These are phyloP conservation scores for Amblyteles armatorius DNA, from an alignment of 2,888 invertebrate species.

Conservation along the genomic window DNA sequence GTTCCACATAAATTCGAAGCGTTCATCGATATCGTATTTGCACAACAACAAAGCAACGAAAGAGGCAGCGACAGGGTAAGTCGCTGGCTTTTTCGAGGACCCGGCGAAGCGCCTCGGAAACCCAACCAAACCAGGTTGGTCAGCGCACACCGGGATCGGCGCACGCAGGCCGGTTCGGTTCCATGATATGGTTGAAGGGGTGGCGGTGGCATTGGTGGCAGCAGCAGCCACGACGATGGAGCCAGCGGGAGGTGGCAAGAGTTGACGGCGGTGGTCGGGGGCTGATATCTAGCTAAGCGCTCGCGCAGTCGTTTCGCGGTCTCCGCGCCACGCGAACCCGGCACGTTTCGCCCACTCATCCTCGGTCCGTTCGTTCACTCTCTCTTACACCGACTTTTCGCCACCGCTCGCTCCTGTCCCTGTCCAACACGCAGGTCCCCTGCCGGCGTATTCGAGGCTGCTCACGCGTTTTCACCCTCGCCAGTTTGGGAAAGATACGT, in stretches of 20 bases:
- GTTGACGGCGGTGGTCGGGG: slow-evolving; percentile 76
- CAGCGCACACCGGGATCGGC: slow-evolving; percentile 43
- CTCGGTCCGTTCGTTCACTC: slow-evolving; percentile 49
- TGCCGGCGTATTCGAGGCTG: slow-evolving; percentile 45
- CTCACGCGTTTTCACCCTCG: slow-evolving; percentile 48
- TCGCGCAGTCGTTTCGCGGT: slow-evolving; percentile 82
- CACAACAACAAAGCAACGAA: neutral
- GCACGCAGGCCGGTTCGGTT: slow-evolving; percentile 64
- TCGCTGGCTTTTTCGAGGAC: neutral
- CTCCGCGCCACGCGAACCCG: slow-evolving; percentile 78
- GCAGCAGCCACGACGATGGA: slow-evolving; percentile 63
- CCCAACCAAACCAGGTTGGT: slow-evolving; percentile 25
- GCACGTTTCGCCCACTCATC: slow-evolving; percentile 69
- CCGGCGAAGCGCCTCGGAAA: neutral
- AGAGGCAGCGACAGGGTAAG: neutral
- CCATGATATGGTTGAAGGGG: slow-evolving; percentile 56
- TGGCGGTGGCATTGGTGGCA: slow-evolving; percentile 57
- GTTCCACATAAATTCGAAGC: neutral
- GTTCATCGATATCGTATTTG: neutral
- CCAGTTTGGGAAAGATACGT: slow-evolving; percentile 62
- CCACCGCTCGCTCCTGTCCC: slow-evolving; percentile 32
- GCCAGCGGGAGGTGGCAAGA: slow-evolving; percentile 76
- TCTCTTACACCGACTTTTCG: slow-evolving; percentile 27
- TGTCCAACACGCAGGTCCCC: slow-evolving; percentile 29
- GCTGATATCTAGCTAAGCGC: slow-evolving; percentile 81